Evolutionary conservation across 2,113 vertebrate species (phyloP).

Genomic region (Galbula dea): DNA sequence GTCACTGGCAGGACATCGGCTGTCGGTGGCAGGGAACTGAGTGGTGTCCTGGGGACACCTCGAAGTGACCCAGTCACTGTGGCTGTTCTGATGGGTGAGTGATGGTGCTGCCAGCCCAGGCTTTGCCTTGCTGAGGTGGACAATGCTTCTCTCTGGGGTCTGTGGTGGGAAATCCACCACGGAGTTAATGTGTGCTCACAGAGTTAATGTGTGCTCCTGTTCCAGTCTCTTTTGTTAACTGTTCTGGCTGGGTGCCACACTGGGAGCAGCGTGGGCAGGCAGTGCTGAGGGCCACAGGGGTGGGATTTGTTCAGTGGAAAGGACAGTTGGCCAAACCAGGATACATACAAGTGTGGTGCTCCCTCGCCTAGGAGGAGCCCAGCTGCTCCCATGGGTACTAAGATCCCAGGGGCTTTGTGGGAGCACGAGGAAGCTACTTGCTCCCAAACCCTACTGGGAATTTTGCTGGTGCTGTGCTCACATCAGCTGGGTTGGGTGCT

Average conservation of each 20-base stretch:
- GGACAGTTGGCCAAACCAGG: not conserved
- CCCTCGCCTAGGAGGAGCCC: not conserved
- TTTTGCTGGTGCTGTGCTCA: not conserved
- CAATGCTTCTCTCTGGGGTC: not conserved
- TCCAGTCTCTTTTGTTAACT: not conserved
- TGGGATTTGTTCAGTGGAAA: not conserved
- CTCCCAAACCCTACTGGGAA: not conserved
- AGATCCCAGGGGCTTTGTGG: not conserved
- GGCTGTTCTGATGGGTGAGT: not conserved
- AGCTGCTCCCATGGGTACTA: not conserved
- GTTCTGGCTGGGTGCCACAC: not conserved
- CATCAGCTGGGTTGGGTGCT: not conserved
- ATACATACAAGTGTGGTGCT: not conserved
- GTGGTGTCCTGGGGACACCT: not conserved
- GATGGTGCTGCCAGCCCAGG: not conserved
- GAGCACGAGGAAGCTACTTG: not conserved
- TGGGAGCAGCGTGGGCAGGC: not conserved
- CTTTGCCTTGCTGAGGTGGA: not conserved
- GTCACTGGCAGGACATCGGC: not conserved
- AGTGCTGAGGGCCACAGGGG: not conserved
- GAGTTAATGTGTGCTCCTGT: not conserved
- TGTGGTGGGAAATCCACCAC: not conserved
- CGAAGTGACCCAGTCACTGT: not conserved
- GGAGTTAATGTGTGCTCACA: no score
- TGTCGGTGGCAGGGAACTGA: not conserved